Base-by-base conservation (phyloP, 2,888 invertebrate species). In the Oasisia sp. region DNA sequence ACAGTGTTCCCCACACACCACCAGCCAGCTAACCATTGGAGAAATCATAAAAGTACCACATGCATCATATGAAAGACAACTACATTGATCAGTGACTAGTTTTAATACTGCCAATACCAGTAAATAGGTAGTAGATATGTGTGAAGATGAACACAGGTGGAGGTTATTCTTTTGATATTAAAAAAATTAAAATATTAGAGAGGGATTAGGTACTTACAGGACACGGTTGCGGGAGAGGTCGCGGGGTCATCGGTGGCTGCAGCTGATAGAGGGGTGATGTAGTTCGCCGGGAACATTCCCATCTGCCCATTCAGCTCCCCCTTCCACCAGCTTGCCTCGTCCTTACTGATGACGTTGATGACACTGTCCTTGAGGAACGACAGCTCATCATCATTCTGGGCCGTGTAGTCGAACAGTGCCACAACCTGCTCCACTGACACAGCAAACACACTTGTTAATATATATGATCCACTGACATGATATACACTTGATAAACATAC, bases 301-400 rank as follows among this genome's bases (percentile, higher is more conserved):
- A 98, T 98, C 94, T 98, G 97, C 1, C 98, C 98, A 94, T 98
- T 98, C 19, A 95, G 97, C 97, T 99, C 98, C 92, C 99, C 99
- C 96, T 98, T 98, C 99, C 99, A 99, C 99, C 99, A 99, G 91
- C 98, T 98, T 27, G 98, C 98, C 95, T 99, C 99, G 95, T 99
- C 99, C 92, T 98, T 97, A 91, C 98, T 98, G 3, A 99, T 97
- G 91, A 96, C 95, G 89, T 95, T 95, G 93, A 96, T 96, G 93
- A 96, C 94, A 92, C 95, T 94, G 91, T 95, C 95, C 92, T 95
- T 95, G 92, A 95, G 95, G 95, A 96, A 96, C 94, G 95, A 95
- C 94, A 96, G 94, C 94, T 96, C 96, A 92, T 96, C 96, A 27
- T 94, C 95, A 92, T 96, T 95, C 94, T 95, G 95, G n/a, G 96